Evolutionary conservation across 2,888 invertebrate species (phyloP).

Genomic region (Megaustenia siamemsis): DNA sequence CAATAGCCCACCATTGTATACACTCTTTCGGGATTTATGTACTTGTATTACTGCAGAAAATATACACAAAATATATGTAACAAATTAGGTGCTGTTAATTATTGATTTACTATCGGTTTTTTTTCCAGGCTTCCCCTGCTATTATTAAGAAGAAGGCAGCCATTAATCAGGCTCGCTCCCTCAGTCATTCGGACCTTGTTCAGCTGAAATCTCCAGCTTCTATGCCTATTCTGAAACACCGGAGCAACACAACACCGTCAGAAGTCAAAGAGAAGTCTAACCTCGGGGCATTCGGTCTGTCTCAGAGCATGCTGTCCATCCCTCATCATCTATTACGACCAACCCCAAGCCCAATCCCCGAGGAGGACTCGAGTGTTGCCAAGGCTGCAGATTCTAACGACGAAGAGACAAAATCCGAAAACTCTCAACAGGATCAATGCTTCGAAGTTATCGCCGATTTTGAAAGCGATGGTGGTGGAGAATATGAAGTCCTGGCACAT

Average conservation of each 20-base stretch:
- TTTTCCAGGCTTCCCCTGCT: conserved; percentile 47
- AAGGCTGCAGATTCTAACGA: not conserved
- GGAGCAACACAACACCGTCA: conserved; percentile 31
- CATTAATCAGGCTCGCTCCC: not conserved
- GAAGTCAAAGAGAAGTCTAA: not conserved
- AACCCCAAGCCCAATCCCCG: conserved; percentile 47
- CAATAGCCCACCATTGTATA: too few relatives aligned
- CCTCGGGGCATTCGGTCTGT: conserved; percentile 22
- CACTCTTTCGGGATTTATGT: too few relatives aligned
- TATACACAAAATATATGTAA: too few relatives aligned
- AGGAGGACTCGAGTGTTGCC: conserved; percentile 16
- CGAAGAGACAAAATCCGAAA: conserved; percentile 2
- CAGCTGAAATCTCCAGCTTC: conserved; percentile 24
- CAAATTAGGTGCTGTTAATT: too few relatives aligned
- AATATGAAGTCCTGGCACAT: conserved; percentile 56
- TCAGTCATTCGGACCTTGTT: conserved; percentile 35
- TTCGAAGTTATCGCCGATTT: conserved; percentile 50
- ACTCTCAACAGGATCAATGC: conserved; percentile 9
- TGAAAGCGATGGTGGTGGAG: conserved; percentile 57
- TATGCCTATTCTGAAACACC: conserved; percentile 48
- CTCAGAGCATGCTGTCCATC: not conserved
- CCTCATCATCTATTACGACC: conserved; percentile 39
- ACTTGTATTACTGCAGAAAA: too few relatives aligned
- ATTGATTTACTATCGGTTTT: too few relatives aligned
- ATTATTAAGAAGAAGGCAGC: conserved; percentile 46